Conservation (phyloP, 2,797 vertebrate species). For the Lagorchestes hirsutus region DNA sequence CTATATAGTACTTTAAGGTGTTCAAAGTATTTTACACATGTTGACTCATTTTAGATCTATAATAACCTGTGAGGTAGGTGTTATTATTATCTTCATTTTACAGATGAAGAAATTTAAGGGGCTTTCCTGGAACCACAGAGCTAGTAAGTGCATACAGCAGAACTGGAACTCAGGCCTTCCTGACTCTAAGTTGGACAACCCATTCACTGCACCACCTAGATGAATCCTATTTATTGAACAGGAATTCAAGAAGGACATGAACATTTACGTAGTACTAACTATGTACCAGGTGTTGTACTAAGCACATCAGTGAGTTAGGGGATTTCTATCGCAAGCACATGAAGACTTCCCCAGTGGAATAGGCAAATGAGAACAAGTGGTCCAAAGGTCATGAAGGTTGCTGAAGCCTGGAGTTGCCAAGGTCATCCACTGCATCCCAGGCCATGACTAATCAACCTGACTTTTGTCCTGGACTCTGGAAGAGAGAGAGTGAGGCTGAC, state of each 20-base stretch:
- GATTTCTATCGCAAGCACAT: neutral
- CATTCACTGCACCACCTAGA: neutral
- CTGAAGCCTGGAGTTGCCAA: neutral
- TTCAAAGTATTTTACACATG: neutral
- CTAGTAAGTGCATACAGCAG: neutral
- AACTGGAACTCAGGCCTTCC: neutral
- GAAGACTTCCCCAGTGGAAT: neutral
- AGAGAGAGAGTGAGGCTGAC: neutral
- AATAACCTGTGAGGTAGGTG: neutral
- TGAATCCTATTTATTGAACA: neutral
- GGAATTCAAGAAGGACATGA: neutral
- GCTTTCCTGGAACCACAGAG: neutral
- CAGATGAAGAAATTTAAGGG: neutral
- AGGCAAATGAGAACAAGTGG: neutral
- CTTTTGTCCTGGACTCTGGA: neutral
- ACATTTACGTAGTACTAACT: neutral
- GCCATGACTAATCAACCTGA: neutral
- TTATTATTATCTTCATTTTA: constrained; percentile 4
- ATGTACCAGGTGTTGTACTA: neutral
- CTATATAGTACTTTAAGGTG: neutral
- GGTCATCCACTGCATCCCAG: neutral
- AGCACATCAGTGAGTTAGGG: neutral
- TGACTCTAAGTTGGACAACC: neutral
- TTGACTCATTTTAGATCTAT: neutral
- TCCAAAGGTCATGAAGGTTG: neutral